Conservation (phyloP, 2,888 invertebrate genomes). For the Pseudanteris insignis region DNA sequence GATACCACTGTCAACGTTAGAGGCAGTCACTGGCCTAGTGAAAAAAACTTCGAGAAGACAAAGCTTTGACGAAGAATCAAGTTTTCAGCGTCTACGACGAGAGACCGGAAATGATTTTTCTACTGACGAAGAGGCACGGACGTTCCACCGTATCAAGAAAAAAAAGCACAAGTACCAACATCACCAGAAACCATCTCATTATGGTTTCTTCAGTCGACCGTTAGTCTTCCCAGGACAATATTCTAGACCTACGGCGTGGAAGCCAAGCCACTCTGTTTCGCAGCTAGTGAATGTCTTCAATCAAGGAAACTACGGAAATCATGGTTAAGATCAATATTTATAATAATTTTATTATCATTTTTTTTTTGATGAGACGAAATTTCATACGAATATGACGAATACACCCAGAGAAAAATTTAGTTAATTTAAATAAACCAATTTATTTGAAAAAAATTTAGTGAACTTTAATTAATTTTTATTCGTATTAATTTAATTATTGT, state of each 20-base stretch:
- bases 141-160: slow-evolving; percentile 33
- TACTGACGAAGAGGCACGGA: slow-evolving; percentile 25
- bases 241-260: slow-evolving; percentile 23
- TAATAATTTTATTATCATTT: no score
- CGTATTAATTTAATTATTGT: no score
- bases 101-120: slow-evolving; percentile 5
- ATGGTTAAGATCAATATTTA: no score
- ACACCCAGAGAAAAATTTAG: no score
- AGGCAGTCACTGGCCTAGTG: slow-evolving; percentile 56
- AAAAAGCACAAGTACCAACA: slow-evolving; percentile 47
- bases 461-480: no score
- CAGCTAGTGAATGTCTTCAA: slow-evolving; percentile 29
- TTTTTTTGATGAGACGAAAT: no score
- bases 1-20: slow-evolving; percentile 59
- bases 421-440: no score
- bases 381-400: no score
- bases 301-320: slow-evolving; percentile 36
- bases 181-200: slow-evolving; percentile 40
- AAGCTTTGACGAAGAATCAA: slow-evolving; percentile 13
- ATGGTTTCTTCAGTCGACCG: slow-evolving; percentile 25
- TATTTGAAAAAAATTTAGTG: no score
- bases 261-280: slow-evolving; percentile 14
- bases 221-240: slow-evolving; percentile 16
- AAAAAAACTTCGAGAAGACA: slow-evolving; percentile 50
- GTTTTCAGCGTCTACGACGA: slow-evolving; percentile 23